Evolutionary conservation across 1,140 invertebrate species (phyloP), one percentile per base, ranked within the genome.

Genomic region (Popillia japonica): DNA sequence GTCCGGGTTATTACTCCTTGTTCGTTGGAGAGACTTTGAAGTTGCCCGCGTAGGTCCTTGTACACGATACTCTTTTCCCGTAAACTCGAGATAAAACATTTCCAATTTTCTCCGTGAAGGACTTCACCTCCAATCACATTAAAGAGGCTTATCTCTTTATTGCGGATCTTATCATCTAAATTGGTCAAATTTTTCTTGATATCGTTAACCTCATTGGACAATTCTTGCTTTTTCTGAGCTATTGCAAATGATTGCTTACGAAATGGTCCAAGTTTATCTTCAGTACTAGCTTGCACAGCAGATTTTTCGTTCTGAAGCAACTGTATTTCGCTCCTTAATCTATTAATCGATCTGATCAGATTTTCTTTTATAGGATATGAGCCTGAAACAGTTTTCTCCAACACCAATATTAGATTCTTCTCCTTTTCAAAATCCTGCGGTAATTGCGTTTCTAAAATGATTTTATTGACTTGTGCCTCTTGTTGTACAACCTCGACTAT

Each of bases 81-180:
- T 72, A 79, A 77, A 20, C 34, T 80, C 77, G 77, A n/a, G 0
- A 82, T 73, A 41, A 78, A 82, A 6, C 64, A 23, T 75, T 80
- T 79, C 27, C 80, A 79, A 14, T 74, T 40, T 10, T 80, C 78
- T 7, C 81, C 81, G 11, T 78, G 73, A 1, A 81, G 48, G 3
- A 80, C 22, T 42, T 79, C 78, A 0, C 81, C 81, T 17, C 80
- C 81, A 3, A 82, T 41, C 10, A 79, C 48, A 6, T 75, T 59
- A n/a, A n/a, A 61, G 10, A 81, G 11, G 9, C 72, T 42, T 11
- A 78, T 59, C 59, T 77, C 75, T 72, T 81, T 82, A 17, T 75
- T 74, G 3, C 72, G 41, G 68, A 80, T 75, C 17, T 77, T 74
- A 22, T 75, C 75, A 22, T 78, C 20, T 8, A 82, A n/a, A 0